A percentile compares a stretch with the other conserved stretches of the same genome.
phyloP scores from a whole-genome alignment of 2,113 vertebrate species.

The Pedionomus torquatus region DNA sequence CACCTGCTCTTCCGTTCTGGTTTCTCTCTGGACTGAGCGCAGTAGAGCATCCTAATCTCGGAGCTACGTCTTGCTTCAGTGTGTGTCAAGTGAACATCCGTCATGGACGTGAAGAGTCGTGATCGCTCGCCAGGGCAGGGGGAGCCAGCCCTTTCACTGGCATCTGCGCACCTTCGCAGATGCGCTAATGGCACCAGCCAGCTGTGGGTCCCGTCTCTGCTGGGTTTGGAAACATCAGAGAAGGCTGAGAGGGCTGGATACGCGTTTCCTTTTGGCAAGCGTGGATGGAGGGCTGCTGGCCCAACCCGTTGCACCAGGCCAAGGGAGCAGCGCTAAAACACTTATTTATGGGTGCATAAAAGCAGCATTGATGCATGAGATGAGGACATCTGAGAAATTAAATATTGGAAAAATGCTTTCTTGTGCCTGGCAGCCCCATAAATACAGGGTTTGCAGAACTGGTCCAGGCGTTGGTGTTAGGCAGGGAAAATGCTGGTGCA shows the following conservation, averaged over 20 bases:
- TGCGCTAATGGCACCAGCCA: neutral
- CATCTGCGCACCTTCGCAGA: neutral
- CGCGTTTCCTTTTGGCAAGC: neutral
- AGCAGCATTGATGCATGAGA: neutral
- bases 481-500: neutral
- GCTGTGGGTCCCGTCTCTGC: neutral
- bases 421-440: neutral
- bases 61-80: neutral
- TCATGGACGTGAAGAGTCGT: fast-evolving
- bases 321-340: neutral
- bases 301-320: fast-evolving
- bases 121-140: neutral
- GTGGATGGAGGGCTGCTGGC: neutral
- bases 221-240: neutral
- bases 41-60: neutral
- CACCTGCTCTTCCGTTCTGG: neutral
- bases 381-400: neutral
- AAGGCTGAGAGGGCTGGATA: neutral
- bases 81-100: too few relatives aligned
- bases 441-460: neutral
- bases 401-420: neutral
- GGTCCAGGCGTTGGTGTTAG: neutral
- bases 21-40: neutral
- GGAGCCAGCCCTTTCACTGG: neutral
- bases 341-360: neutral